These are phyloP conservation scores for Drosophila nigromelanica DNA, from an alignment of 1,140 invertebrate species.

Conservation along the genomic window DNA sequence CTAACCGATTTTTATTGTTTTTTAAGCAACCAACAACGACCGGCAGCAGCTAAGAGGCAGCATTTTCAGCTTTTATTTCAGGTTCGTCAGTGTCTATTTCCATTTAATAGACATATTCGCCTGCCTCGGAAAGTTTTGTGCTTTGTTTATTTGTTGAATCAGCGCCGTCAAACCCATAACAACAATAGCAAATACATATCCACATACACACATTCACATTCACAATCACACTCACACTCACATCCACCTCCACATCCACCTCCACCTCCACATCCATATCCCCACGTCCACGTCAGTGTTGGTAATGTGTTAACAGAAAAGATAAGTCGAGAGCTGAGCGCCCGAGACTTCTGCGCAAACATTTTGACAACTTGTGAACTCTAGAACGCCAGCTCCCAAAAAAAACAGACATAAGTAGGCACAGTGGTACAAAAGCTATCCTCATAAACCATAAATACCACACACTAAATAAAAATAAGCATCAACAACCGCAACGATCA, in stretches of 20 bases:
- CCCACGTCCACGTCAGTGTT: conserved; percentile 44
- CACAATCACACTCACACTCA: neutral
- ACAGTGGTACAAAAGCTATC: conserved; percentile 42
- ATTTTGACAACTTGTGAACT: conserved; percentile 82
- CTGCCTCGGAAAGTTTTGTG: conserved; percentile 47
- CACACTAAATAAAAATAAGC: conserved; percentile 37
- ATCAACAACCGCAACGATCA: conserved; percentile 48
- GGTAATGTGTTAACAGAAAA: conserved; percentile 70
- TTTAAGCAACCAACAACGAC: conserved; percentile 54
- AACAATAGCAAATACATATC: conserved; percentile 40
- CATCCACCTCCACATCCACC: neutral
- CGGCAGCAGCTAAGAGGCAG: conserved; percentile 13
- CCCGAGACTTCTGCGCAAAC: conserved; percentile 64
- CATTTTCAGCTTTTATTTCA: conserved; percentile 34
- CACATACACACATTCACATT: conserved; percentile 1
- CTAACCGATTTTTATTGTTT: conserved; percentile 62
- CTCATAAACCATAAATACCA: conserved; percentile 70
- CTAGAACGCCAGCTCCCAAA: conserved; percentile 50
- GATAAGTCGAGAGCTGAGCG: conserved; percentile 51
- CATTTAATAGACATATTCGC: conserved; percentile 75
- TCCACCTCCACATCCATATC: neutral
- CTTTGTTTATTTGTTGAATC: conserved; percentile 80
- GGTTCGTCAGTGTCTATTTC: conserved; percentile 71
- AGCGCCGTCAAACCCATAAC: conserved; percentile 67
- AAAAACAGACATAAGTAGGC: conserved; percentile 16